Conservation (phyloP, 2,797 vertebrate species). For the Sebastes trivittatus region DNA sequence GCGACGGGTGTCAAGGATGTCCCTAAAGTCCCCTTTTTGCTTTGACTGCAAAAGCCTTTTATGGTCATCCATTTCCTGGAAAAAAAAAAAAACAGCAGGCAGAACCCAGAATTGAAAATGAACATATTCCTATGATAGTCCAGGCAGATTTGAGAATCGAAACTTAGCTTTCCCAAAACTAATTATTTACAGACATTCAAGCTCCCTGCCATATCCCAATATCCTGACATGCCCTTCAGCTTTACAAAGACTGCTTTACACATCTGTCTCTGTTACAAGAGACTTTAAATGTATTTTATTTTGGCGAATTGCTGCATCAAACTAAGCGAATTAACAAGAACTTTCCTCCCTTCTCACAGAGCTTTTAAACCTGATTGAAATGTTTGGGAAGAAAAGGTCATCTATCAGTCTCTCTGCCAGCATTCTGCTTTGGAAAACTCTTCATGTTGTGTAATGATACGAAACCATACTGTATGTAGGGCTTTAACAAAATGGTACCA, state of each 20-base stretch:
- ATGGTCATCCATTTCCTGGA: constrained; percentile 20
- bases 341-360: not conserved
- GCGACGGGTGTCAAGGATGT: constrained; percentile 46
- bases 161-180: constrained; percentile 14
- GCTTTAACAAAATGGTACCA: not conserved
- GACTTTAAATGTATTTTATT: not conserved
- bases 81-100: not conserved
- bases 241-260: not conserved
- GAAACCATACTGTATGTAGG: not conserved
- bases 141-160: not conserved
- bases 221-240: not conserved
- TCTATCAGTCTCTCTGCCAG: not conserved
- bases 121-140: not conserved
- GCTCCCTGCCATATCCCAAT: too few species aligned
- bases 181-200: not conserved
- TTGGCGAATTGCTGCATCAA: not conserved
- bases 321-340: not conserved
- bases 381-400: not conserved
- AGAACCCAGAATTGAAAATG: constrained; percentile 13
- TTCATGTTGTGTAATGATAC: not conserved
- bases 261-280: not conserved
- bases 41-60: constrained; percentile 10
- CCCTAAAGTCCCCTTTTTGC: constrained; percentile 9
- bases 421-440: not conserved
- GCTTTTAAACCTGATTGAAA: not conserved